Conservation (phyloP, 2,888 invertebrate genomes). For the Dione vanillae region DNA sequence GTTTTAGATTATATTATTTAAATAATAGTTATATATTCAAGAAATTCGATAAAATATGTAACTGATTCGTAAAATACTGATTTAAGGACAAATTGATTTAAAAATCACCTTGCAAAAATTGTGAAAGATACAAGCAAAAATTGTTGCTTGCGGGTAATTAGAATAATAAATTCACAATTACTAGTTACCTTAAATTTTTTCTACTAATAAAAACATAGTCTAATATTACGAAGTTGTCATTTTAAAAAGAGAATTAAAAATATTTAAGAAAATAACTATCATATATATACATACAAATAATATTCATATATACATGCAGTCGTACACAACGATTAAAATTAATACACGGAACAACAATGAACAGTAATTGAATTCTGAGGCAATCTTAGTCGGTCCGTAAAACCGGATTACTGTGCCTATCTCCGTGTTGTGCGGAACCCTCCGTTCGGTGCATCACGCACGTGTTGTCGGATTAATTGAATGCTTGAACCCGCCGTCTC, state of each 20-base stretch:
- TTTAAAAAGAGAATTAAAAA: no score
- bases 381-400: conserved; percentile 60
- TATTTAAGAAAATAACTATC: background rate
- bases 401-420: conserved; percentile 60
- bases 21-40: background rate
- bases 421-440: conserved; percentile 46
- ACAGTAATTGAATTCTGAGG: conserved; percentile 44
- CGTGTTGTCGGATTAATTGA: conserved; percentile 80
- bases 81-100: background rate
- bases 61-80: background rate
- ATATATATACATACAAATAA: background rate
- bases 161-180: no score
- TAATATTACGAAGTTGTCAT: no score
- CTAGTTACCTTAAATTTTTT: no score
- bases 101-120: no score
- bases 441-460: conserved; percentile 68
- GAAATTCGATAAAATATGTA: background rate
- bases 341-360: conserved; percentile 31
- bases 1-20: background rate
- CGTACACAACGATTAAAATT: conserved; percentile 10
- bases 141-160: no score
- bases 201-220: no score
- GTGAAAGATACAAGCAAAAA: no score
- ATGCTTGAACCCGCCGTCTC: conserved; percentile 59
- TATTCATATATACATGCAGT: background rate